Evolutionary conservation across 1,140 invertebrate species (phyloP), one percentile per base, ranked within the genome.

Genomic region (Venustaconcha ellipsiformis): DNA sequence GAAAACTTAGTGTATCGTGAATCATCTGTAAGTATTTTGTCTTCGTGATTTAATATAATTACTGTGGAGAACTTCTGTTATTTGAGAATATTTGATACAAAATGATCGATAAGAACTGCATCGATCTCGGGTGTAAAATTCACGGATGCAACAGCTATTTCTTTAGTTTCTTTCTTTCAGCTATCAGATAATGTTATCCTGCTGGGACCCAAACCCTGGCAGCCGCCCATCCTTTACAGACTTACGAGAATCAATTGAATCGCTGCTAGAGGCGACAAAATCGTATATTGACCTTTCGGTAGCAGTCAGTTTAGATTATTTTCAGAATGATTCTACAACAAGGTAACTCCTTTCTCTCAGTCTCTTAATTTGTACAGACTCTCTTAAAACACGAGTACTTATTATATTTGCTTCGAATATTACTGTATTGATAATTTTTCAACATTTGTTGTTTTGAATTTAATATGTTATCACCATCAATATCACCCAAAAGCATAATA

Each of bases 191-290:
- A 97, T 98, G 95, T 81, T 93, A 4, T 92, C 94, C 59, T 97
- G 96, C 84, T 98, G 96, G 96, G 91, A 94, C 69, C 92, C 93
- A 5, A 94, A 94, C 80, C 95, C 96, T 0, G 91, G 92, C 1
- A 86, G 92, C 30, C 89, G 96, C 70, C 96, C 96, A 8, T 91
- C 93, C 48, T 98, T 98, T 84, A 91, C 92, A 1, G 92, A 94
- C 77, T 89, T 97, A 23, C 93, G 93, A 26, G 92, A 93, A 56
- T 92, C 90, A 14, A 92, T 98, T 15, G 96, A 95, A 62, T 65
- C 62, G 12, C 80, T 86, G 2, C 68, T 88, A 48, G 84, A 87
- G 67, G 78, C 72, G 48, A 82, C 83, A 0, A 75, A 82, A 55
- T 78, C 84, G 14, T 88, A 88, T 62, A 86, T 88, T 20, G 84